Conservation (phyloP, 1,140 invertebrate genomes). For the Procambarus clarkii region DNA sequence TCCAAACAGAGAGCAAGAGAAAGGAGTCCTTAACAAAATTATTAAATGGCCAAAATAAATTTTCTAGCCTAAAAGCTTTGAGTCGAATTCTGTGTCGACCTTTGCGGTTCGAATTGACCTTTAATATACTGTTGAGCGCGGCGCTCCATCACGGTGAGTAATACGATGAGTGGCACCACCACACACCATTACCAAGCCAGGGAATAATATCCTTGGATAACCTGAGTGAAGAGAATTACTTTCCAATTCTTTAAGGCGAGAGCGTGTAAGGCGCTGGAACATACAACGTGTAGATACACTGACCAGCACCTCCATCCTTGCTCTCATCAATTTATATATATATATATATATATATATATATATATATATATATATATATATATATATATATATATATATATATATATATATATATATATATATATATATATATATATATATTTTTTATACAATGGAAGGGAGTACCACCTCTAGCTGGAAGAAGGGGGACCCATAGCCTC, state of each 20-base stretch:
- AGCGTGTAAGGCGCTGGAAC: background rate
- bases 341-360: slow-evolving; percentile 6
- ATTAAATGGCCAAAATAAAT: background rate
- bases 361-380: no score
- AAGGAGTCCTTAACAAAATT: no score
- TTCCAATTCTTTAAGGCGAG: background rate
- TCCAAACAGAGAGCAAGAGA: no score
- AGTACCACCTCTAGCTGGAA: no score
- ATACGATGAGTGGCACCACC: background rate
- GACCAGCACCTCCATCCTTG: no score
- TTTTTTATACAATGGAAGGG: no score
- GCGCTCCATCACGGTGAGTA: background rate
- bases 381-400: no score
- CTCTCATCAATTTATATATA: background rate
- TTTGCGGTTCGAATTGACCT: background rate
- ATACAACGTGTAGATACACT: no score
- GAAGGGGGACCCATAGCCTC: no score
- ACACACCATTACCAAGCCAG: background rate
- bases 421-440: no score
- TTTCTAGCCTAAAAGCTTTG: background rate
- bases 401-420: no score
- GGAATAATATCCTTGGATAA: background rate
- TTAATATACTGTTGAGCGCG: background rate
- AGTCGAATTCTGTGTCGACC: background rate
- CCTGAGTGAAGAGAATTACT: background rate